Base-by-base conservation (phyloP, 2,113 vertebrate genomes). In the Petromus typicus region DNA sequence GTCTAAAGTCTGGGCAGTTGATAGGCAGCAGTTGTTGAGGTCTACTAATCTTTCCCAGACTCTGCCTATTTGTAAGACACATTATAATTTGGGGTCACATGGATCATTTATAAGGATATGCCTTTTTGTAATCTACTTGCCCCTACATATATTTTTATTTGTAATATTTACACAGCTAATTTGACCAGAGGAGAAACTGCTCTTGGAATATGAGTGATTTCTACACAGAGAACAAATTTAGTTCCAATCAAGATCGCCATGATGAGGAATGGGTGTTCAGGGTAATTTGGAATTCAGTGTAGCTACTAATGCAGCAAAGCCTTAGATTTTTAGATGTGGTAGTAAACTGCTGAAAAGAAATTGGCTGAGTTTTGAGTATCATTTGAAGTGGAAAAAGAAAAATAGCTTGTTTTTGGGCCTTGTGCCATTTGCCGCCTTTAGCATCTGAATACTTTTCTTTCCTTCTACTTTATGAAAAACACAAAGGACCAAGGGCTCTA, bases 251-350 rank as follows among this genome's bases (percentile, higher is more conserved):
- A 97, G 96, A 96, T 97, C 91, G 95, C 64, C 64, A 78, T 98
- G 97, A 98, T 98, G 97, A 97, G 92, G 96, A 98, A 96, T 88
- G 97, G 96, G 96, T 98, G 97, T 97, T 98, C 94, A 95, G 90
- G 83, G 89, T 95, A 92, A 95, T 97, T 96, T 97, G 92, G 89
- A 97, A 96, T 97, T 96, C 73, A 94, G 82, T 63, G 56, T 40
- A 92, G 86, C 94, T 95, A 96, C 95, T 96, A 97, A 79, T 43
- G 69, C 25, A 90, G 71, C 78, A 75, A 23, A 83, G 0, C 0
- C 82, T 73, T 90, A 91, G 92, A 87, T 82, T 97, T 95, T 98
- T 79, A 96, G 95, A 97, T 96, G 92, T 96, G 91, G 97, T 96
- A 34, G 89, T 69, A 54, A 96, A 96, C 81, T 95, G 96, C 91